phyloP scores from a whole-genome alignment of 2,113 vertebrate species.

The Erythrocercus mccallii region DNA sequence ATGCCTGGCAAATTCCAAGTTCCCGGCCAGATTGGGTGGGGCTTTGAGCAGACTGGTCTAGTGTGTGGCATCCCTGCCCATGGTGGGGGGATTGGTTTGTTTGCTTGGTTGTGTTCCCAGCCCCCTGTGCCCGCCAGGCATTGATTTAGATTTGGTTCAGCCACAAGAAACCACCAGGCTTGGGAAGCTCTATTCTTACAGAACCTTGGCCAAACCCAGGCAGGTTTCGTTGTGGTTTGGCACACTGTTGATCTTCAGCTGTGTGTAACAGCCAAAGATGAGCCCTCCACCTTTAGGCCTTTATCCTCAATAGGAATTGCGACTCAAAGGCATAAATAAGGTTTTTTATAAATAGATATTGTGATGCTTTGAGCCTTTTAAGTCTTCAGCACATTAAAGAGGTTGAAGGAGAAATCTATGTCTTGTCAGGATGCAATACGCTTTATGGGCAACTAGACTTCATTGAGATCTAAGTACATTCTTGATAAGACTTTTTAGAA shows the following conservation, averaged over 20 bases:
- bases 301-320: background rate
- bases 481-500: background rate
- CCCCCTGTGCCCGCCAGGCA: background rate
- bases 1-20: rapidly evolving
- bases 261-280: background rate
- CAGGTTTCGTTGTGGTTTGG: background rate
- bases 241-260: background rate
- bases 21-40: background rate
- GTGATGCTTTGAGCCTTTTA: background rate
- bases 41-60: background rate
- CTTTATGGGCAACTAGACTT: background rate
- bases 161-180: background rate
- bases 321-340: background rate
- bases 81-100: background rate
- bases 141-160: background rate
- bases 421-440: background rate
- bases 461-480: background rate
- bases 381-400: background rate
- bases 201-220: background rate
- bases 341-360: background rate
- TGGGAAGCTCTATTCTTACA: background rate
- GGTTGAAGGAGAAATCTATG: background rate
- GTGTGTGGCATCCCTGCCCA: background rate
- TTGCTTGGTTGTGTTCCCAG: background rate
- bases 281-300: background rate